A percentile compares a stretch with the other conserved stretches of the same genome.
Conservation (phyloP, 2,888 invertebrate species). For the Aricia artaxerxes region DNA sequence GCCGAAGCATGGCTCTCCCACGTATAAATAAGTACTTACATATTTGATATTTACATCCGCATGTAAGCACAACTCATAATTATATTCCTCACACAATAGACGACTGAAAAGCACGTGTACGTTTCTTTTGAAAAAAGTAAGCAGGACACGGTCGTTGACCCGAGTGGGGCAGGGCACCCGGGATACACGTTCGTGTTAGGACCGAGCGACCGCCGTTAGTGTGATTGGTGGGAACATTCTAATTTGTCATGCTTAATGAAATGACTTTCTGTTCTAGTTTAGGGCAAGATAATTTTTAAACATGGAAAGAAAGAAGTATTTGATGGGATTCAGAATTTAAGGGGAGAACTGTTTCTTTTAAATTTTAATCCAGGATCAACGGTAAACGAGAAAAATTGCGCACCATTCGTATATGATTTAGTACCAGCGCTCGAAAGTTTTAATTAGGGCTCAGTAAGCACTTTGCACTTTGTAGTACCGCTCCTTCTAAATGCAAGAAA, state of each 20-base stretch:
- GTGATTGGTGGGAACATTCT: conserved; percentile 4
- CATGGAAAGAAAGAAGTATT: too few relatives aligned
- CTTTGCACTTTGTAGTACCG: background rate
- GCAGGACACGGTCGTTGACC: conserved; percentile 24
- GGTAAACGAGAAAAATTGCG: background rate
- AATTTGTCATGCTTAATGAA: conserved; percentile 18
- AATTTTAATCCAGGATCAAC: background rate
- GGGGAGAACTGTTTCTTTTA: background rate
- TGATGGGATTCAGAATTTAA: too few relatives aligned
- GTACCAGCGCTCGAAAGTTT: background rate
- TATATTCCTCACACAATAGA: conserved; percentile 1
- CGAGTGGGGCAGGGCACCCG: conserved; percentile 17
- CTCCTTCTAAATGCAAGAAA: background rate
- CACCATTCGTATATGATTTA: background rate
- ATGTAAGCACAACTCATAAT: background rate
- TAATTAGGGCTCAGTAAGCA: background rate
- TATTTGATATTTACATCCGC: background rate
- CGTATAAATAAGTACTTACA: too few relatives aligned
- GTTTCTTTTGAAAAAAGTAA: conserved; percentile 24
- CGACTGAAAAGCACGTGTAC: conserved; percentile 8
- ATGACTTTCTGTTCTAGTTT: background rate
- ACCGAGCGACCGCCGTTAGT: conserved; percentile 9
- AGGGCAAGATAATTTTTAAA: background rate
- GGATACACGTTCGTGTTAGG: conserved; percentile 24
- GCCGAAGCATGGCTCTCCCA: too few relatives aligned